Evolutionary conservation across 2,113 vertebrate genomes (phyloP), one percentile per base, ranked within the genome.

Genomic region (Salvelinus alpinus): DNA sequence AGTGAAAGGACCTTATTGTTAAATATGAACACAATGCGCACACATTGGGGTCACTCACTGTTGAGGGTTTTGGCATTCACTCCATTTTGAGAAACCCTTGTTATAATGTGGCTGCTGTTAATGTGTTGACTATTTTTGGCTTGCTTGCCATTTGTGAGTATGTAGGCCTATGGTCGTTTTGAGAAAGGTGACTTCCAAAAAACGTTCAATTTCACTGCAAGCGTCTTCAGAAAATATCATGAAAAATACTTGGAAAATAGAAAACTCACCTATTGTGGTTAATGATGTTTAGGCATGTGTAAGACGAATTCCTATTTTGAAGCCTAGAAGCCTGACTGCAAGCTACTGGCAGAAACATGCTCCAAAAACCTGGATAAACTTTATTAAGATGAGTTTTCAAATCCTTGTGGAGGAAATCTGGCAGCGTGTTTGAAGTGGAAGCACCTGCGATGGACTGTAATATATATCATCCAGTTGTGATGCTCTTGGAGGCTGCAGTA

Each of bases 1-100:
- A 73, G 44, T 85, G 84, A 88, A 90, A 82, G 86, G 38, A 44
- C 12, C 62, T 71, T 82, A 83, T 89, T 90, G 90, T 90, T 76
- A 77, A 67, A 44, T 44, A 9, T 44, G 38, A 44, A 44, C 38
- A 38, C 34, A 38, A 38, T 38, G 38, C 38, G 8, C 8, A 9
- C 38, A 12, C 8, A 44, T 44, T 44, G 38, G 59, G n/a, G 59
- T 62, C 59, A 24, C 9, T n/a, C 16, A 24, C 1, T 62, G 18
- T 62, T 62, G 6, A 24, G 59, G 3, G n/a, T 24, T 18, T 44
- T 44, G 16, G 51, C 5, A 62, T 62, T 11, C 7, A 2, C n/a
- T 62, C 59, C n/a, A 62, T 22, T n/a, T 62, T 44, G n/a, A n/a
- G n/a, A 62, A 62, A 54, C 51, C 5, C 4, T 54, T 54, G 59